Evolutionary conservation across 1,140 invertebrate genomes (phyloP), one percentile per base, ranked within the genome.

Genomic region (Bombus breviceps): DNA sequence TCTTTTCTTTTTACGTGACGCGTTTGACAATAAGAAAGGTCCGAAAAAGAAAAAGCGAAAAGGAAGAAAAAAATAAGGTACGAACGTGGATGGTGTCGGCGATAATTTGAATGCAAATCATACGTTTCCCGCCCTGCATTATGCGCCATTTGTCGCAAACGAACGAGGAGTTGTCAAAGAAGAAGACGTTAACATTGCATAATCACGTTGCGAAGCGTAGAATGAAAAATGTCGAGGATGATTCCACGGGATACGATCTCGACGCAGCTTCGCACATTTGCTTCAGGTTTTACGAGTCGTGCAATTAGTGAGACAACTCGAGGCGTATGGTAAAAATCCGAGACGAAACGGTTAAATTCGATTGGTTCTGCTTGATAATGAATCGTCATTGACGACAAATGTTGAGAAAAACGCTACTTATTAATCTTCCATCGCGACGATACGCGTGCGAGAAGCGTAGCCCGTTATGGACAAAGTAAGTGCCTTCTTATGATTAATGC

Each of bases 101-200:
- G 53, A 85, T 83, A 69, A 83, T 83, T 73, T 43, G 75, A 80
- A 89, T 89, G 88, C 87, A 86, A 89, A 89, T 89, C 79, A 22
- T 53, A 88, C 64, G 87, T 71, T 88, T 76, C 76, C 84, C 84
- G 80, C 78, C 72, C 83, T 62, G 75, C 53, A 83, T 89, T 89
- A 88, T 86, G 85, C 80, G 80, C 37, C 77, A 74, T 53, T 64
- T 72, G 68, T 80, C 13, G 68, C 57, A 28, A 47, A 47, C 43
- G 57, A 80, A 25, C 57, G 43, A 32, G 6, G 37, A 78, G 71
- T 84, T 34, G 25, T 84, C 53, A 47, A 69, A 13, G 53, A 73
- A 32, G 69, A 43, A 72, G 66, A 72, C 62, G 66, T 34, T 25
- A n/a, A 62, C 34, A 13, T 85, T 85, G 77, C 77, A 12, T 41